Conservation (phyloP, 1,140 invertebrate species). For the Thaumatotibia leucotreta region DNA sequence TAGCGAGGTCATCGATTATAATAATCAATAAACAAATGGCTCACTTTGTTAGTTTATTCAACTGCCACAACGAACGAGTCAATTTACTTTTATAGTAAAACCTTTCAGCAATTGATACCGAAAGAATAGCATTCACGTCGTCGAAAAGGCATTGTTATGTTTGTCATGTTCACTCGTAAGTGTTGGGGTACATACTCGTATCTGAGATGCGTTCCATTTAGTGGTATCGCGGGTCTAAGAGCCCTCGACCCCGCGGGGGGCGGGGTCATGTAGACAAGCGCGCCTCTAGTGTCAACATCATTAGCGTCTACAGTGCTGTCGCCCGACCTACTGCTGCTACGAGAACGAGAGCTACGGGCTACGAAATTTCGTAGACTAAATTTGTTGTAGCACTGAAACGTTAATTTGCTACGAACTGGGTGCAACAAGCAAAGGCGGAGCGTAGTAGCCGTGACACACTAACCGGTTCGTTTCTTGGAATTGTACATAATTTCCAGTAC, state of each 20-base stretch:
- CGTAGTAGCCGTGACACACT: neutral
- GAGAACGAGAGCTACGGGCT: constrained; percentile 30
- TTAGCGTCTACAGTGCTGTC: constrained; percentile 46
- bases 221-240: constrained; percentile 30
- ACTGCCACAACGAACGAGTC: neutral
- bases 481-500: neutral
- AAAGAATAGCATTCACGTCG: neutral
- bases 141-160: neutral
- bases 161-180: neutral
- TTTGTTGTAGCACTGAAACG: constrained; percentile 14
- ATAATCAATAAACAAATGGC: neutral
- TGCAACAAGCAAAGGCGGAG: neutral
- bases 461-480: neutral
- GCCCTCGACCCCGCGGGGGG: constrained; percentile 25
- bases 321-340: constrained; percentile 29
- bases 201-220: constrained; percentile 29
- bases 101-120: neutral
- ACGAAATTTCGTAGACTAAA: constrained; percentile 23
- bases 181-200: neutral
- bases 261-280: constrained; percentile 30
- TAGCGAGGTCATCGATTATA: neutral
- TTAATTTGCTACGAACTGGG: constrained; percentile 11
- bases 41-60: neutral
- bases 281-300: constrained; percentile 67
- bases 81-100: neutral